These are phyloP conservation scores for Acanthaster planci DNA, from an alignment of 35 echinoderm and acorn worm genomes.

Conservation along the genomic window DNA sequence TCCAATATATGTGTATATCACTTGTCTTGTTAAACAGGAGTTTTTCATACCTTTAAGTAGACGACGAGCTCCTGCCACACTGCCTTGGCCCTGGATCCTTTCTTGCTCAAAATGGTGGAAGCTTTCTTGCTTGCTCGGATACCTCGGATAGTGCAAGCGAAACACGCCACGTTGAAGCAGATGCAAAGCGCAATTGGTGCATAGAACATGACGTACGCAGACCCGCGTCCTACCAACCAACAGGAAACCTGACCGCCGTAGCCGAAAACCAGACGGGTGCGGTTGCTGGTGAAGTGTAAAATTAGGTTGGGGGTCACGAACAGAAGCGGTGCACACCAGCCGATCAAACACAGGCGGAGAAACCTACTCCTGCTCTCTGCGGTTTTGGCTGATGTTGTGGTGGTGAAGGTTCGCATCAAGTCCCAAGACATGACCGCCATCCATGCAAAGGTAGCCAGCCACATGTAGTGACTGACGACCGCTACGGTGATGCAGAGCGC, in stretches of 20 bases:
- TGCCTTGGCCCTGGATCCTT: not conserved
- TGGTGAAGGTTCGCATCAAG: not conserved
- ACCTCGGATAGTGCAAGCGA: slow-evolving; percentile 18
- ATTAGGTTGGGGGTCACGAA: slow-evolving; percentile 7
- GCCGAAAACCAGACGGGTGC: not conserved
- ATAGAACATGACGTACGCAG: slow-evolving; percentile 2
- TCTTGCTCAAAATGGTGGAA: not conserved
- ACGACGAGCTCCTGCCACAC: slow-evolving; percentile 12
- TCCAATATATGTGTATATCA: too few relatives aligned
- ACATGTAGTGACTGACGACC: slow-evolving; percentile 36
- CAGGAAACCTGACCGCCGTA: slow-evolving; percentile 20
- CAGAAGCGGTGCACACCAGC: not conserved
- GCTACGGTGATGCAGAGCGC: slow-evolving; percentile 35
- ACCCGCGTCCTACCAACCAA: not conserved
- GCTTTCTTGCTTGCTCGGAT: slow-evolving; percentile 21
- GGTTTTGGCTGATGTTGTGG: not conserved
- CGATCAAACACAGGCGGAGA: not conserved
- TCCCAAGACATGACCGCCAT: slow-evolving; percentile 34
- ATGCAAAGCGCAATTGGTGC: not conserved
- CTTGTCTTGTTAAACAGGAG: not conserved
- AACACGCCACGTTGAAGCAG: slow-evolving; percentile 7
- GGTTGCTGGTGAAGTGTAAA: slow-evolving; percentile 15
- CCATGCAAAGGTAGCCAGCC: slow-evolving; percentile 31
- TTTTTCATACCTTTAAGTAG: slow-evolving; percentile 24
- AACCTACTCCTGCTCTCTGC: not conserved